Evolutionary conservation across 2,113 vertebrate genomes (phyloP).

Genomic region (Gulo gulo): DNA sequence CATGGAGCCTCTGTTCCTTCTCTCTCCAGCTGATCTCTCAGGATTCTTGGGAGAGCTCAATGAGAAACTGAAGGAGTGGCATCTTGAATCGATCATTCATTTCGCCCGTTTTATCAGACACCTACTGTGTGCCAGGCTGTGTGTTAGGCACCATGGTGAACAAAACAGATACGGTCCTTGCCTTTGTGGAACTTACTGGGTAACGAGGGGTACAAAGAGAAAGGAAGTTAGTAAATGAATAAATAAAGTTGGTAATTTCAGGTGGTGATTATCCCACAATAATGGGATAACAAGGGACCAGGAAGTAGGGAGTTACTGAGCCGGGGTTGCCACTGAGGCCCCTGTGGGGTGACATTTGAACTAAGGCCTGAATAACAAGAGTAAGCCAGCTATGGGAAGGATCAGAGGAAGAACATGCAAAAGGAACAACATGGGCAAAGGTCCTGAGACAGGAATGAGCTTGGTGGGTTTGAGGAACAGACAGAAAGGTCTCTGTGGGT

Average conservation of each 20-base stretch:
- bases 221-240: not conserved
- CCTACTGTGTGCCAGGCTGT: not conserved
- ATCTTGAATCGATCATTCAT: not conserved
- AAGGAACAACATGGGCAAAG: not conserved
- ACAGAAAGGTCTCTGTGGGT: not conserved
- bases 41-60: not conserved
- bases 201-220: not conserved
- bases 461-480: not conserved
- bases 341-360: not conserved
- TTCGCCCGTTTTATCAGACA: not conserved
- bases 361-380: not conserved
- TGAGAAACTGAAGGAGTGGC: not conserved
- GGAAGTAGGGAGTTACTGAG: not conserved
- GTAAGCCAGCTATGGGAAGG: not conserved
- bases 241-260: not conserved
- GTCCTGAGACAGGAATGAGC: not conserved
- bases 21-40: not conserved
- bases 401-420: not conserved
- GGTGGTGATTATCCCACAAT: not conserved
- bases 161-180: not conserved
- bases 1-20: not conserved
- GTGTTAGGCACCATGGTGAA: not conserved
- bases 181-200: not conserved
- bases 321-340: not conserved
- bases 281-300: not conserved